Conservation (phyloP, 2,113 vertebrate genomes). For the Martes martes region DNA sequence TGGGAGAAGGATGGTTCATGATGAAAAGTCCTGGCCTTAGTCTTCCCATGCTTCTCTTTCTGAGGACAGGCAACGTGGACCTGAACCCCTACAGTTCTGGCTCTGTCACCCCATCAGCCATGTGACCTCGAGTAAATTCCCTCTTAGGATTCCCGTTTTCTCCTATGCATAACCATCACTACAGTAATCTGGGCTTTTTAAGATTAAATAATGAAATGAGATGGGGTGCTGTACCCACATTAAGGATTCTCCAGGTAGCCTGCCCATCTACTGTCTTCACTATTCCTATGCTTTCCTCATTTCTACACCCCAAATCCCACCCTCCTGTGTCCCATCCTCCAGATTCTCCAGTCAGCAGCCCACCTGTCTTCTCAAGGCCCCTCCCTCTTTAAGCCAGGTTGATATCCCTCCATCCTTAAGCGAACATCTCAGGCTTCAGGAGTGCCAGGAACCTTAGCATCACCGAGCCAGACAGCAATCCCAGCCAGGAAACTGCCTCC, state of each 20-base stretch:
- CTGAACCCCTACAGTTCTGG: neutral
- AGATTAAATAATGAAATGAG: neutral
- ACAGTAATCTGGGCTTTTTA: neutral
- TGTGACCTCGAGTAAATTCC: neutral
- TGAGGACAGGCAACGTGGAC: neutral
- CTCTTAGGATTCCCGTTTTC: neutral
- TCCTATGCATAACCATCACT: neutral
- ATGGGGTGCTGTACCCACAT: neutral
- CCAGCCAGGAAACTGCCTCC: slow-evolving; percentile 55
- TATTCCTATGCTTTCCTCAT: neutral
- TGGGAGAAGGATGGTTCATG: neutral
- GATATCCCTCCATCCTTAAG: neutral
- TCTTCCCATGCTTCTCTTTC: neutral
- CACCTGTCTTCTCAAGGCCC: neutral
- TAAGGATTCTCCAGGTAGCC: neutral
- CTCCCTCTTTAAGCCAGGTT: neutral
- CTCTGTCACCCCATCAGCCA: neutral
- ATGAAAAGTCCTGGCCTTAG: neutral
- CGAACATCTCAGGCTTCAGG: neutral
- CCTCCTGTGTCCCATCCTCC: neutral
- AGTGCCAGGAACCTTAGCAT: slow-evolving; percentile 51
- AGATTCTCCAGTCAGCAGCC: neutral
- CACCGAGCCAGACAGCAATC: neutral
- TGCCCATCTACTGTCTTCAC: neutral
- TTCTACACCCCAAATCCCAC: neutral